Evolutionary conservation across 2,888 invertebrate species (phyloP), one percentile per base, ranked within the genome.

Genomic region (Cenopis cana): DNA sequence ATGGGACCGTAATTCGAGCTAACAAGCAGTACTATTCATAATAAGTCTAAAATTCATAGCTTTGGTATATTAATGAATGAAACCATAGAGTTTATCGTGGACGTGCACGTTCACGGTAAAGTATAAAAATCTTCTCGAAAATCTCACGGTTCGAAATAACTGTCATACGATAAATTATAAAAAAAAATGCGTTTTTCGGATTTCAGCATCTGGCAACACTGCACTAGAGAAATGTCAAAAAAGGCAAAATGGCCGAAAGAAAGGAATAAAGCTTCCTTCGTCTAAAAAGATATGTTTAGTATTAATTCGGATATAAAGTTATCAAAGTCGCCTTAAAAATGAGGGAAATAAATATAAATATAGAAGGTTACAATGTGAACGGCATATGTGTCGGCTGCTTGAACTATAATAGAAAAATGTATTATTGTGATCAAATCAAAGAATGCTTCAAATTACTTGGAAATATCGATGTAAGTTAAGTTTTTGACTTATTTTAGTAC

Each of bases 341-440:
- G 91, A 89, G 82, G 76, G 93, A 93, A 85, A 87, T 93, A 41
- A 89, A 93, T 67, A 93, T 93, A 76, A 92, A 93, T 77, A 93
- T 93, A 61, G 93, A 93, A 79, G 93, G 93, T 2, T 93, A 88
- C 69, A 93, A 93, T 78, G 93, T 92, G 33, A 93, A 93, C 59
- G 93, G 93, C 0, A 89, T 93, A 76, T 93, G 93, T 76, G 93
- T 93, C 1, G 89, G 90, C 3, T 93, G 93, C 79, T 82, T 93
- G 46, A 91, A 91, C 74, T 91, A 90, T 71, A 88, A 91, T 74
- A 87, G 93, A 4, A 86, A 84, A 75, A 93, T 93, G 93, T 87
- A 78, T 73, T 89, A 89, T 65, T 76, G 79, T n/a, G 76, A 82
- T 5, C 81, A 84, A 29, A 79, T 89, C 0, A 88, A 85, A 71